phyloP scores from a whole-genome alignment of 37 sponge, comb jelly and placozoan genomes.

The Petrosia ficiformis region DNA sequence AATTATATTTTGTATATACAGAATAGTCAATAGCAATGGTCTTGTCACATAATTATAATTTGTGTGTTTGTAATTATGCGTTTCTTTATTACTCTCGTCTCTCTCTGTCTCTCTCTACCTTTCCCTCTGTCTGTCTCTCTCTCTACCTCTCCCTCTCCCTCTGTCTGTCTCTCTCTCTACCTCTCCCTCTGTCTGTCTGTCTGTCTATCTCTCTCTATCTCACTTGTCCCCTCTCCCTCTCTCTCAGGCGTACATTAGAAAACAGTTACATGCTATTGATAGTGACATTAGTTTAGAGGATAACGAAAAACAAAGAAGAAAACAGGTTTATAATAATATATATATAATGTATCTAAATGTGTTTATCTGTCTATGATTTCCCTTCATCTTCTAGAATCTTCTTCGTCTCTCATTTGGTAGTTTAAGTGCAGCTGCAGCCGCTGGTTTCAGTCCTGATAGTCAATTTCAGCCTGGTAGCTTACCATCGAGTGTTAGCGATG shows the following conservation, averaged over 20 bases:
- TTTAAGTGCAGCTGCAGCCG: not conserved
- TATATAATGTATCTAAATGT: not conserved
- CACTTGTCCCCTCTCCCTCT: not conserved
- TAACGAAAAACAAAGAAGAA: conserved; percentile 51
- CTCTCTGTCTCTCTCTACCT: too few species aligned
- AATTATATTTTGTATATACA: too few species aligned
- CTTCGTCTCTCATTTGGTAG: conserved; percentile 50
- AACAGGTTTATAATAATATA: conserved; percentile 32
- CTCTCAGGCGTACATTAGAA: conserved; percentile 49
- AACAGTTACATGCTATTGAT: conserved; percentile 68
- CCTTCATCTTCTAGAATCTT: conserved; percentile 20
- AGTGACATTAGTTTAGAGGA: conserved; percentile 64
- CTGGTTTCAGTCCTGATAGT: conserved; percentile 57
- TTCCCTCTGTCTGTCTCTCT: too few species aligned
- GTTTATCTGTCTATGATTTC: not conserved
- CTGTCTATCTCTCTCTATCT: too few species aligned
- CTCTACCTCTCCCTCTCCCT: too few species aligned
- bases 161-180: too few species aligned
- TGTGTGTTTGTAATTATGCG: too few species aligned
- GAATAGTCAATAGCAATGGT: too few species aligned
- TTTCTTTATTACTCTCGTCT: too few species aligned
- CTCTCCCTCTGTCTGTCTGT: too few species aligned
- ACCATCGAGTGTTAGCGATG: conserved; percentile 69
- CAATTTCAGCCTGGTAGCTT: conserved; percentile 54
- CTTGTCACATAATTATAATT: too few species aligned